Evolutionary conservation across 2,797 vertebrate genomes (phyloP).

Genomic region (Vultur gryphus): DNA sequence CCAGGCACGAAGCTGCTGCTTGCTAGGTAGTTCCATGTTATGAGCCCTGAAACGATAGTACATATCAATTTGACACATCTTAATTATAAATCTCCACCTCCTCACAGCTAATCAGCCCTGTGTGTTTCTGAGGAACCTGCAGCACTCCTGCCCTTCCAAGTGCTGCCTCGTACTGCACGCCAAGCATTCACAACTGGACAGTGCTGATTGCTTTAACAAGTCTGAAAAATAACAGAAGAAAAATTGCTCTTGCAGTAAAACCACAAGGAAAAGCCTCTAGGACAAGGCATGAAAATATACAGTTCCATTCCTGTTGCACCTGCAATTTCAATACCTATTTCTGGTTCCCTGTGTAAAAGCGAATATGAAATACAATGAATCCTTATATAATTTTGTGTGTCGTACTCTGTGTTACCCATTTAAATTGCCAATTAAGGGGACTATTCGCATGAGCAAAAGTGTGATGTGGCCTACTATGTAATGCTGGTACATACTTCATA

Average conservation of each 20-base stretch:
- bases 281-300: neutral
- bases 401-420: neutral
- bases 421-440: slow-evolving; percentile 29
- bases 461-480: neutral
- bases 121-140: neutral
- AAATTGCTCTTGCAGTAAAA: neutral
- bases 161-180: neutral
- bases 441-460: neutral
- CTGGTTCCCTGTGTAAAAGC: neutral
- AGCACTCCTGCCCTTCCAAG: neutral
- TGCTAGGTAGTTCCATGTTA: neutral
- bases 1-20: neutral
- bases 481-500: neutral
- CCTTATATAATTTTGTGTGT: neutral
- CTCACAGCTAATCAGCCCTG: neutral
- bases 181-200: neutral
- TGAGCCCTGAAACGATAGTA: neutral
- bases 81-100: slow-evolving; percentile 39
- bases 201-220: slow-evolving; percentile 41
- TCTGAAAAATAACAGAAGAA: slow-evolving; percentile 45
- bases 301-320: neutral
- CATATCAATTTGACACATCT: neutral
- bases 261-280: slow-evolving; percentile 8
- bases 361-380: slow-evolving; percentile 5
- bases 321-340: neutral